Percentiles rank a stretch among this genome's conserved stretches.
Evolutionary conservation across 2,888 invertebrate genomes (phyloP).

Genomic region (Athalia circularis): DNA sequence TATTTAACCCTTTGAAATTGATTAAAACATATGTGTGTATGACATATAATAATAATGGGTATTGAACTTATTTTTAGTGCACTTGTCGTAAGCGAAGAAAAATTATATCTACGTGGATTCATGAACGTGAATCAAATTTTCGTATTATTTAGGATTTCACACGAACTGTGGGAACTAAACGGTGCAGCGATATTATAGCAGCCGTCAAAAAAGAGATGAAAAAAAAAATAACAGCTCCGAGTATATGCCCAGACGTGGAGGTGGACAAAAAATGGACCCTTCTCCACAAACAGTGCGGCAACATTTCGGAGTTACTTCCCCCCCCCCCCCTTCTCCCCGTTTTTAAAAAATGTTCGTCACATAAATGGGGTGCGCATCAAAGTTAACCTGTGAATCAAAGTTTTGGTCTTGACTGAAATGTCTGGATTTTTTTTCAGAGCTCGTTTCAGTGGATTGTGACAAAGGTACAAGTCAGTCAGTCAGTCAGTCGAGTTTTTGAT

Average conservation of each 20-base stretch:
- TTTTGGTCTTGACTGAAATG: too few relatives aligned
- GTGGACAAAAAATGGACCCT: constrained; percentile 23
- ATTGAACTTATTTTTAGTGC: not conserved
- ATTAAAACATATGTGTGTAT: too few relatives aligned
- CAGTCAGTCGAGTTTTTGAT: too few relatives aligned
- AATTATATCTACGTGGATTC: too few relatives aligned
- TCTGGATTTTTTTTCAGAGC: too few relatives aligned
- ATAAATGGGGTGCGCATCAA: constrained; percentile 6
- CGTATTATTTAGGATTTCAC: constrained; percentile 21
- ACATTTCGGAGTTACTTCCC: not conserved
- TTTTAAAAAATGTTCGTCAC: not conserved
- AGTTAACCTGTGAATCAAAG: not conserved
- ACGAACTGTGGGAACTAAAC: constrained; percentile 40
- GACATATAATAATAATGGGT: too few relatives aligned
- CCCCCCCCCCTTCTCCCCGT: not conserved
- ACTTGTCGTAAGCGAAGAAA: constrained; percentile 10
- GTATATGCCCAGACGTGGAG: not conserved
- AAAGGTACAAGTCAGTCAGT: too few relatives aligned
- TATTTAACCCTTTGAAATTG: too few relatives aligned
- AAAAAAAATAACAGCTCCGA: not conserved
- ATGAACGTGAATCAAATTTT: too few relatives aligned
- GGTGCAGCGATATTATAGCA: not conserved
- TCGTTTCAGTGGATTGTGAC: too few relatives aligned
- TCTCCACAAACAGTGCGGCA: constrained; percentile 20
- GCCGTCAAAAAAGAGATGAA: too few relatives aligned